These are phyloP conservation scores for Crocidura indochinensis DNA, from an alignment of 2,797 vertebrate genomes.

Conservation along the genomic window DNA sequence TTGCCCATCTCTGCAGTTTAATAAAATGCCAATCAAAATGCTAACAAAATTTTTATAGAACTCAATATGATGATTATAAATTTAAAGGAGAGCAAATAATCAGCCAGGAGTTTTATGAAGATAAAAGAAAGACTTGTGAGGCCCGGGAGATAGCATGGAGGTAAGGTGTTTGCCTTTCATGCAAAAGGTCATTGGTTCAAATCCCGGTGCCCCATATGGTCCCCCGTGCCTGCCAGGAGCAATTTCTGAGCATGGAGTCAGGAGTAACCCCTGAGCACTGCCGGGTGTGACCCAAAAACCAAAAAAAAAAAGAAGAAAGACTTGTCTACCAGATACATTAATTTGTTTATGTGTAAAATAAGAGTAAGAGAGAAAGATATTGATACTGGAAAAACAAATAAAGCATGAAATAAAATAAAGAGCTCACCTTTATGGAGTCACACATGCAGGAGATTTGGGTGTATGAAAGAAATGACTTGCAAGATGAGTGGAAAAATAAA, in stretches of 20 bases:
- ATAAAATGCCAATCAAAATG: conserved; percentile 21
- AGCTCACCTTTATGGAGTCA: conserved; percentile 18
- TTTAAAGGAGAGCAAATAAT: not conserved
- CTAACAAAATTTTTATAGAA: conserved; percentile 8
- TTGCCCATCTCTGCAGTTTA: not conserved
- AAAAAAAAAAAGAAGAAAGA: not conserved
- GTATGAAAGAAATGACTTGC: conserved; percentile 8
- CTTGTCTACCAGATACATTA: not conserved
- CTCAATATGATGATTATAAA: conserved; percentile 32
- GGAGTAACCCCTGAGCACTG: too few relatives aligned
- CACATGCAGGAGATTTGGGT: not conserved
- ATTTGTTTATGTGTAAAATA: conserved; percentile 29
- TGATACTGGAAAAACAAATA: conserved; percentile 29
- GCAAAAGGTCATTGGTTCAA: too few relatives aligned
- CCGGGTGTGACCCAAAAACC: too few relatives aligned
- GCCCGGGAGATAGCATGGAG: too few relatives aligned
- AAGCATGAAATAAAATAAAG: not conserved
- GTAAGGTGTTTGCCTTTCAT: too few relatives aligned
- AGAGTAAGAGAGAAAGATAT: conserved; percentile 49
- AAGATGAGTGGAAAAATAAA: conserved; percentile 64
- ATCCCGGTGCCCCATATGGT: too few relatives aligned
- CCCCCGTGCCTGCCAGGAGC: too few relatives aligned
- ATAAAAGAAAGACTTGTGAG: not conserved
- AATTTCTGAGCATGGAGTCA: too few relatives aligned
- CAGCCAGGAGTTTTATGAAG: not conserved